A percentile compares a stretch with the other conserved stretches of the same genome.
Evolutionary conservation across 2,797 vertebrate species (phyloP).

Genomic region (Chloroceryle amazona): DNA sequence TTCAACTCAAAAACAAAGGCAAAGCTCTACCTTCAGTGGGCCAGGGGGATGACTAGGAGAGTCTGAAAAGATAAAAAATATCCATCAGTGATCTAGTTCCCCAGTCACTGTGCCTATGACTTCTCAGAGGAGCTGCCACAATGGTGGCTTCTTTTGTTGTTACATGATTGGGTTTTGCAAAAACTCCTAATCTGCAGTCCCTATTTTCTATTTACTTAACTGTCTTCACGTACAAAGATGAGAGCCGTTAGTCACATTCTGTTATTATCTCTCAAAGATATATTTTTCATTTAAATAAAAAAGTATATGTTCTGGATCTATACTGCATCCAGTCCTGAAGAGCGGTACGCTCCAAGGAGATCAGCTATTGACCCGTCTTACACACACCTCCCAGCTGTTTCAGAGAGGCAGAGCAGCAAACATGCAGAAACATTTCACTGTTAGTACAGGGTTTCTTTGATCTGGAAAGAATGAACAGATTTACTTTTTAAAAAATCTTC

Average conservation of each 20-base stretch:
- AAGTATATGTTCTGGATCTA: neutral
- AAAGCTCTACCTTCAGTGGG: neutral
- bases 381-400: conserved; percentile 46
- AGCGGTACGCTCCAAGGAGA: neutral
- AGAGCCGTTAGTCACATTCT: neutral
- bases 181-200: neutral
- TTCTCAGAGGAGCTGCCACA: neutral
- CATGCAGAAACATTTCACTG: neutral
- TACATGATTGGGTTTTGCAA: neutral
- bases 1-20: neutral
- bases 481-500: neutral
- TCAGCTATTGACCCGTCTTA: neutral
- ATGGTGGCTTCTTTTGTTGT: neutral
- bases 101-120: neutral
- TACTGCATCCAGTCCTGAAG: neutral
- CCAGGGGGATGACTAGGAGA: neutral
- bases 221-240: neutral
- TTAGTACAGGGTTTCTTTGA: neutral
- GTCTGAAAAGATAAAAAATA: neutral
- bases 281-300: neutral
- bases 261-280: neutral
- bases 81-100: neutral
- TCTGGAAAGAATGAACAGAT: neutral
- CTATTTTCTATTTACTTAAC: neutral
- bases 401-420: neutral